Conservation (phyloP, 2,888 invertebrate genomes). For the Pterobdella sp. region DNA sequence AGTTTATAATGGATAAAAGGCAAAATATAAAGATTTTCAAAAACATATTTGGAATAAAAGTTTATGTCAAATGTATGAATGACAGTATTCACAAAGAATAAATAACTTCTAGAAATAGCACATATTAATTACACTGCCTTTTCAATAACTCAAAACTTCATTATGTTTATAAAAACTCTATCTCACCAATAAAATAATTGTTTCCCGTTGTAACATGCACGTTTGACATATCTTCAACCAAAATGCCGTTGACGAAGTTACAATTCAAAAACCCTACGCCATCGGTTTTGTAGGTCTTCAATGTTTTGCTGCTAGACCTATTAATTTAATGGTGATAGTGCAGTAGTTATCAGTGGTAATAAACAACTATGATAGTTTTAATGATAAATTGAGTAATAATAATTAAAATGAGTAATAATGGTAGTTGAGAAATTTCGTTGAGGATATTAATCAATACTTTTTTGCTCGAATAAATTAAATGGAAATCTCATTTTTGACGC, state of each 20-base stretch:
- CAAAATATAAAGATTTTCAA: too few species aligned
- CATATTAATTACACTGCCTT: too few species aligned
- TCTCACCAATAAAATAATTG: slow-evolving; percentile 26
- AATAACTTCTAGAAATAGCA: too few species aligned
- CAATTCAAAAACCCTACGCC: neutral
- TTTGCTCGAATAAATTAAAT: neutral
- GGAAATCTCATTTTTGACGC: neutral
- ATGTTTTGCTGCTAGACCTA: neutral
- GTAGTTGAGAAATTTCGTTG: neutral
- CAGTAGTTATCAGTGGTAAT: too few species aligned
- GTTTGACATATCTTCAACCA: neutral
- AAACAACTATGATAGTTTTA: too few species aligned
- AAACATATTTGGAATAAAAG: too few species aligned
- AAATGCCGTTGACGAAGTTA: neutral
- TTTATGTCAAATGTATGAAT: too few species aligned
- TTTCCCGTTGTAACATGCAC: neutral
- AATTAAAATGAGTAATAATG: neutral
- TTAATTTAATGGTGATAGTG: neutral
- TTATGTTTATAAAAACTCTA: too few species aligned
- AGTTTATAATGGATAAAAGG: too few species aligned
- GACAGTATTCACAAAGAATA: too few species aligned
- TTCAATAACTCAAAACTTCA: too few species aligned
- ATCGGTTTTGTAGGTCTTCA: slow-evolving; percentile 5
- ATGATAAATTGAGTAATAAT: too few species aligned
- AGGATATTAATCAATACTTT: neutral